phyloP scores from a whole-genome alignment of 2,797 vertebrate species.

The Peromyscus eremicus region DNA sequence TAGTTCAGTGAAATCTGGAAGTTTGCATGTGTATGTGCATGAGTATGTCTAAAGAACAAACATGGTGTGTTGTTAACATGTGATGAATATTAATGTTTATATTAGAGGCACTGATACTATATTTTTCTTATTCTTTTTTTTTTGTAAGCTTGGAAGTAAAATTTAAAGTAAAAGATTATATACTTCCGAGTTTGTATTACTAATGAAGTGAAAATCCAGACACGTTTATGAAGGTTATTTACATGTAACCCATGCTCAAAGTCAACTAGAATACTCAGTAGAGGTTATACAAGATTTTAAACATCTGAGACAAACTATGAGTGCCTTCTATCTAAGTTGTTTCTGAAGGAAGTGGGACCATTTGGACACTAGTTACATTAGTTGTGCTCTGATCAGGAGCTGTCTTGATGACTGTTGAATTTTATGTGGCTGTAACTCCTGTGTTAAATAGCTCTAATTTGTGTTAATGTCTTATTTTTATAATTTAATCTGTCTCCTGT shows the following conservation, averaged over 20 bases:
- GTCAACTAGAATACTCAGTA: neutral
- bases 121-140: neutral
- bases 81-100: conserved; percentile 1
- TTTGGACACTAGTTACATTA: neutral
- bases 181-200: conserved; percentile 26
- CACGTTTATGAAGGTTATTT: conserved; percentile 4
- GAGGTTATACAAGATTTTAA: conserved; percentile 7
- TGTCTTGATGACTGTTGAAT: neutral
- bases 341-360: neutral
- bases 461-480: neutral
- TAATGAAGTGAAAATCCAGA: conserved; percentile 52
- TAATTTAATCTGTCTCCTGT: neutral
- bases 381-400: neutral
- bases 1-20: conserved; percentile 7
- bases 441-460: conserved; percentile 5
- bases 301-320: neutral
- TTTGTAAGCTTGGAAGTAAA: conserved; percentile 48
- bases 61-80: neutral
- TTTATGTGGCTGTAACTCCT: neutral
- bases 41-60: neutral
- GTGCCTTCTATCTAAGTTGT: neutral
- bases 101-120: neutral
- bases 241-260: neutral
- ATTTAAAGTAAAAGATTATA: neutral
- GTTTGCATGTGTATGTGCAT: neutral